Percentiles rank a stretch among this genome's conserved stretches.
Evolutionary conservation across 2,797 vertebrate genomes (phyloP).

Genomic region (Margarornis squamiger): DNA sequence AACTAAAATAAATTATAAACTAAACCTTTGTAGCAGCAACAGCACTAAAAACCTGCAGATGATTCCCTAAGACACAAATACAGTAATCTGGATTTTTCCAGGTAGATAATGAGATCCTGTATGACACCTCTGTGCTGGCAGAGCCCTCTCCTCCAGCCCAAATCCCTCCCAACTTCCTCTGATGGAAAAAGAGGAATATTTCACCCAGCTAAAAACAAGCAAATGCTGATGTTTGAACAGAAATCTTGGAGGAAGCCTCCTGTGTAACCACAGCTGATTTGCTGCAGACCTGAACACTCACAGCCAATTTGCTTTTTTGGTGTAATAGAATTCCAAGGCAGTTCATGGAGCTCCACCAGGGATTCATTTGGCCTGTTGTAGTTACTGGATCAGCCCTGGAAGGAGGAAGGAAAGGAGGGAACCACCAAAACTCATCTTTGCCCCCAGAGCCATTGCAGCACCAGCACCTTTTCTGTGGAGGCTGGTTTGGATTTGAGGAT

Average conservation of each 20-base stretch:
- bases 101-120: neutral
- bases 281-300: neutral
- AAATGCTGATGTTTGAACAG: conserved; percentile 13
- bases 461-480: neutral
- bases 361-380: neutral
- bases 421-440: neutral
- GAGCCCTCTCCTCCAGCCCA: neutral
- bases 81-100: neutral
- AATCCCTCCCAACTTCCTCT: neutral
- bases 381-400: neutral
- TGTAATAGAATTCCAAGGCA: neutral
- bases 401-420: neutral
- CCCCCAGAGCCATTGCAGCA: neutral
- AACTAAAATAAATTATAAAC: neutral
- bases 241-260: neutral
- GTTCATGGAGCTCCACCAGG: neutral
- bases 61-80: neutral
- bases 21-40: neutral
- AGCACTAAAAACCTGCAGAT: neutral
- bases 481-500: neutral
- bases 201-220: neutral
- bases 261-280: neutral
- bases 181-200: neutral
- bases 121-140: neutral
- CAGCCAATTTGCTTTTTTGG: neutral